phyloP scores from a whole-genome alignment of 1,140 invertebrate species.

The Caenorhabditis elegans region WBcel235 BX284606.5:4765001-4765500 shows the following conservation, averaged over 20 bases:
- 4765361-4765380: too few species aligned
- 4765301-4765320: neutral
- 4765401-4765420: too few species aligned
- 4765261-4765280: neutral
- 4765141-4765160: neutral
- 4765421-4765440: too few species aligned
- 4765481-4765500: too few species aligned
- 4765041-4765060: slow-evolving; percentile 28
- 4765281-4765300: neutral
- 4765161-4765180: neutral
- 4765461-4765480: too few species aligned
- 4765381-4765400: too few species aligned
- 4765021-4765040: slow-evolving; percentile 28
- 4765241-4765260: neutral
- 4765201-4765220: neutral
- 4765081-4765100: slow-evolving; percentile 33
- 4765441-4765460: too few species aligned
- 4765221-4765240: neutral
- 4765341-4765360: too few species aligned
- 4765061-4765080: slow-evolving; percentile 33
- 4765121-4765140: slow-evolving; percentile 25
- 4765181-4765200: neutral
- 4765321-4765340: too few species aligned
- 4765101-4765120: neutral
- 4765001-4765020: slow-evolving; percentile 20